These are phyloP conservation scores for Panzeria rudis DNA, from an alignment of 2,888 invertebrate species.

Conservation along the genomic window DNA sequence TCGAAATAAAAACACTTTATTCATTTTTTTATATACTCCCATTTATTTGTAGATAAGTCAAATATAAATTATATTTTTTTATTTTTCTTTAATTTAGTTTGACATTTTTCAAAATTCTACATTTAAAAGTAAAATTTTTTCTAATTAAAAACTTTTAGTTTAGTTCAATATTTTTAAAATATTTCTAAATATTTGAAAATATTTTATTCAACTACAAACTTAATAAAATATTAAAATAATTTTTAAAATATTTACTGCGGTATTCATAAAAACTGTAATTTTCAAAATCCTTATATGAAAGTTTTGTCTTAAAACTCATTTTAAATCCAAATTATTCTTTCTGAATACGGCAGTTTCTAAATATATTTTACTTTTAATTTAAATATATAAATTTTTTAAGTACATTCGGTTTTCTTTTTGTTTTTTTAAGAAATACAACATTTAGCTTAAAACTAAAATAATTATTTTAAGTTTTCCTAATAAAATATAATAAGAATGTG, in stretches of 20 bases:
- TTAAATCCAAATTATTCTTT: too few species aligned
- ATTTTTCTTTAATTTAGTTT: not conserved
- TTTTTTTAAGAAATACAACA: conserved; percentile 41
- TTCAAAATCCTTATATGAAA: too few species aligned
- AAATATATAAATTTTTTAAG: conserved; percentile 9
- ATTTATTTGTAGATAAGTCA: conserved; percentile 66
- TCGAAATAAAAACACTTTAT: not conserved
- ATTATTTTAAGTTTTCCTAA: conserved; percentile 19
- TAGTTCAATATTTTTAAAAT: not conserved
- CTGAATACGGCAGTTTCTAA: too few species aligned
- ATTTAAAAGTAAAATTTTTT: conserved; percentile 54
- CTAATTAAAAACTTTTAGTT: conserved; percentile 56
- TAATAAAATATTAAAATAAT: conserved; percentile 40
- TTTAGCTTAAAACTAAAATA: conserved; percentile 41
- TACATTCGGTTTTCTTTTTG: not conserved
- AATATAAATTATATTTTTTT: conserved; percentile 50
- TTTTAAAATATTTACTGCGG: not conserved
- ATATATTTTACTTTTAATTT: not conserved
- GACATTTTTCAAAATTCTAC: conserved; percentile 13
- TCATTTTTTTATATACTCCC: conserved; percentile 37
- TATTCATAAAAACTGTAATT: too few species aligned
- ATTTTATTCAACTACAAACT: conserved; percentile 40
- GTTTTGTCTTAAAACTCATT: too few species aligned
- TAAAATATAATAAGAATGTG: conserved; percentile 56
- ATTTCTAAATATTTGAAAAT: not conserved